These are phyloP conservation scores for Torymus auratus DNA, from an alignment of 2,888 invertebrate species.

Conservation along the genomic window DNA sequence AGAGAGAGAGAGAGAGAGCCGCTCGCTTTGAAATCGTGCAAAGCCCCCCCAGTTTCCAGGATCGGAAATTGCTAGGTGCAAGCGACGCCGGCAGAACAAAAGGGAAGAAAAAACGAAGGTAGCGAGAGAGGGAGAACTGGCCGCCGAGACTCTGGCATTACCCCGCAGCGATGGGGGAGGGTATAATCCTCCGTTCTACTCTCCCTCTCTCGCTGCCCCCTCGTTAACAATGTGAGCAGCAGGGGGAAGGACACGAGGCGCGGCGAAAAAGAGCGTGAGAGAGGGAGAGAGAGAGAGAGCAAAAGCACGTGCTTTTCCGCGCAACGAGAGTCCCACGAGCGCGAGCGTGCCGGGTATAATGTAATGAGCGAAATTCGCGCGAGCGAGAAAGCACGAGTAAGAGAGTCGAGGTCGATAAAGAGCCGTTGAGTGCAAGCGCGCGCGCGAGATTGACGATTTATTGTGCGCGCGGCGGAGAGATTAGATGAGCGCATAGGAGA, in stretches of 20 bases:
- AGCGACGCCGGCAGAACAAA: slow-evolving; percentile 27
- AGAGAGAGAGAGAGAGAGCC: neutral
- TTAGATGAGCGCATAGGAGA: no score
- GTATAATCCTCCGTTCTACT: neutral
- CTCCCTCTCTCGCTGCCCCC: neutral
- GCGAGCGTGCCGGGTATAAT: slow-evolving; percentile 12
- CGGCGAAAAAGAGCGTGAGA: no score
- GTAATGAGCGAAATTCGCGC: slow-evolving; percentile 20
- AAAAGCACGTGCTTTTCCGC: neutral
- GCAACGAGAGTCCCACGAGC: slow-evolving; percentile 27
- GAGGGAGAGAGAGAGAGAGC: neutral
- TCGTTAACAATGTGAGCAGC: no score
- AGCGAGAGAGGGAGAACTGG: neutral
- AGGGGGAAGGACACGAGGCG: slow-evolving; percentile 16
- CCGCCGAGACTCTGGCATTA: slow-evolving; percentile 52
- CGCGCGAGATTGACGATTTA: slow-evolving; percentile 32
- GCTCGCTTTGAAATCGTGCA: neutral
- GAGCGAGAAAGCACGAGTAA: neutral
- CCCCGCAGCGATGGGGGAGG: slow-evolving; percentile 28
- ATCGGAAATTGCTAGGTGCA: slow-evolving; percentile 58
- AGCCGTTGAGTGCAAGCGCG: slow-evolving; percentile 13
- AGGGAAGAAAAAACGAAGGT: neutral
- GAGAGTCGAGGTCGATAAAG: slow-evolving; percentile 10
- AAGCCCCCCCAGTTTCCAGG: slow-evolving; percentile 43
- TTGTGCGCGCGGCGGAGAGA: neutral